Evolutionary conservation across 2,797 vertebrate genomes (phyloP).

Genomic region (Masticophis lateralis): DNA sequence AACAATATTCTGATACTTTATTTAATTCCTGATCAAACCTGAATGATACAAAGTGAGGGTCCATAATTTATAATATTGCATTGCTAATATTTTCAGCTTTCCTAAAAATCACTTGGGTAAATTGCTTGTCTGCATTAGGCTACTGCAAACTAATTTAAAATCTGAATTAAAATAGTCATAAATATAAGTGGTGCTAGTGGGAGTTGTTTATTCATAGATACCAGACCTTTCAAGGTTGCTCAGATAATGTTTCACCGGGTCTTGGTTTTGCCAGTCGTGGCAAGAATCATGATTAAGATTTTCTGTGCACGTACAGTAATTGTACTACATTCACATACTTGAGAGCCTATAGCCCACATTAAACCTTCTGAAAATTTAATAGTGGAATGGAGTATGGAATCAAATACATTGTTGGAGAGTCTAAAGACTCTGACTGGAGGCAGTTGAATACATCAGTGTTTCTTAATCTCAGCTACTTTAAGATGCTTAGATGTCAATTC

Average conservation of each 20-base stretch:
- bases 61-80: background rate
- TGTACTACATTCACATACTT: too few relatives aligned
- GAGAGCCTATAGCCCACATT: too few relatives aligned
- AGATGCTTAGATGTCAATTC: too few relatives aligned
- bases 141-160: slow-evolving; percentile 24
- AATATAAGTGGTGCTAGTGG: slow-evolving; percentile 15
- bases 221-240: background rate
- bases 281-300: background rate
- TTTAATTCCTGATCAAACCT: slow-evolving; percentile 48
- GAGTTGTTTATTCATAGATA: background rate
- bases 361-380: too few relatives aligned
- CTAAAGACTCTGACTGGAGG: too few relatives aligned
- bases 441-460: too few relatives aligned
- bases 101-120: slow-evolving; percentile 1
- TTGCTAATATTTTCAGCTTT: slow-evolving; percentile 26
- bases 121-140: background rate
- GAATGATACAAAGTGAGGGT: background rate
- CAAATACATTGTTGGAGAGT: too few relatives aligned
- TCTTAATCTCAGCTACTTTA: too few relatives aligned
- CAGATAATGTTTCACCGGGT: background rate
- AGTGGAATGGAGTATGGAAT: too few relatives aligned
- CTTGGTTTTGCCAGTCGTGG: background rate
- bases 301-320: background rate
- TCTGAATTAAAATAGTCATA: slow-evolving; percentile 9
- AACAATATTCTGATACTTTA: slow-evolving; percentile 18